Evolutionary conservation across 2,888 invertebrate species (phyloP).

Genomic region (Amblyjoppa proteus): DNA sequence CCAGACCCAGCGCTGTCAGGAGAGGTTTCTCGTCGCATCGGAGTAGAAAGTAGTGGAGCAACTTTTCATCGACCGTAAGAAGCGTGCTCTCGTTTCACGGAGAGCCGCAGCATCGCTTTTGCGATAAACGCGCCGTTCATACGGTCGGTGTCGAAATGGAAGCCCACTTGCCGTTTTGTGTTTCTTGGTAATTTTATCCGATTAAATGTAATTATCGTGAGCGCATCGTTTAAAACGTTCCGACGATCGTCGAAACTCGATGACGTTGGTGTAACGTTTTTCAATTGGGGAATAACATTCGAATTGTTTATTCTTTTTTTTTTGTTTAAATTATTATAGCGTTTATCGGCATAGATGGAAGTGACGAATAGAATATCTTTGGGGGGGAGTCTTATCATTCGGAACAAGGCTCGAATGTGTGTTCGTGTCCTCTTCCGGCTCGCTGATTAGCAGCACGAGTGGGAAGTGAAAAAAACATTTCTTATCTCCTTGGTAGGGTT

Average conservation of each 20-base stretch:
- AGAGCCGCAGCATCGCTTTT: conserved; percentile 49
- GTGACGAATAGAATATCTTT: background rate
- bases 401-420: background rate
- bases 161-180: conserved; percentile 19
- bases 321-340: background rate
- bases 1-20: background rate
- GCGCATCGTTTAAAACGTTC: conserved; percentile 8
- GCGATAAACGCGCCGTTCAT: conserved; percentile 1
- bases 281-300: background rate
- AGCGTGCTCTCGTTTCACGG: conserved; percentile 72
- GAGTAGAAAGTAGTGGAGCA: conserved; percentile 77
- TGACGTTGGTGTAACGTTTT: background rate
- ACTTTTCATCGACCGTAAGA: conserved; percentile 72
- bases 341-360: background rate
- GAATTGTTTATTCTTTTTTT: background rate
- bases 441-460: conserved; percentile 17
- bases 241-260: background rate
- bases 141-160: conserved; percentile 13
- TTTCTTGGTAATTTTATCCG: background rate
- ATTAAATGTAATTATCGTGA: background rate
- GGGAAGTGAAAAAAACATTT: background rate
- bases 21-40: conserved; percentile 71
- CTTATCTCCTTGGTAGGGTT: conserved; percentile 27
- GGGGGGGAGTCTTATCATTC: background rate
- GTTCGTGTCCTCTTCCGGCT: background rate